phyloP scores from a whole-genome alignment of 2,113 vertebrate species.

The Poecile atricapillus region DNA sequence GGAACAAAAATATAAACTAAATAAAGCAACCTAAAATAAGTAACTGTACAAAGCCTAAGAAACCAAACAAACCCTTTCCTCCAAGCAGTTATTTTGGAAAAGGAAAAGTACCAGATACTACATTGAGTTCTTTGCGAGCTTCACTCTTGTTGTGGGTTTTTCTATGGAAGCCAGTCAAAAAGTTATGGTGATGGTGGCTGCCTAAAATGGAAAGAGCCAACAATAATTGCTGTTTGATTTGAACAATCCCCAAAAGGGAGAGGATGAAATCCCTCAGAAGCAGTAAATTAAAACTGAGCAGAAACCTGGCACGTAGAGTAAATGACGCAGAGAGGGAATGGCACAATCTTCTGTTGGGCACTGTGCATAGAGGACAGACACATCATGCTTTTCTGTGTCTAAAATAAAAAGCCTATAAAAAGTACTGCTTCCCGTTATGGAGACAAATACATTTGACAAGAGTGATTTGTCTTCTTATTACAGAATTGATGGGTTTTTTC shows the following conservation, averaged over 20 bases:
- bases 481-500: not conserved
- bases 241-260: not conserved
- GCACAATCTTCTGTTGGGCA: slow-evolving; percentile 15
- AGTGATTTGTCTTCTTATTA: slow-evolving; percentile 13
- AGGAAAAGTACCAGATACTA: slow-evolving; percentile 16
- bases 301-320: not conserved
- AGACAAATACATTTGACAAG: slow-evolving; percentile 24
- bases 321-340: slow-evolving; percentile 13
- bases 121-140: not conserved
- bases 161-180: not conserved
- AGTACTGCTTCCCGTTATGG: slow-evolving; percentile 35
- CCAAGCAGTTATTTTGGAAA: slow-evolving; percentile 5
- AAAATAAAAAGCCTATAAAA: slow-evolving; percentile 54
- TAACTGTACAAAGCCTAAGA: slow-evolving; percentile 48
- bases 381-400: slow-evolving; percentile 15
- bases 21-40: slow-evolving; percentile 26
- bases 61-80: slow-evolving; percentile 44
- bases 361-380: not conserved
- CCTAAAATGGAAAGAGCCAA: slow-evolving; percentile 37
- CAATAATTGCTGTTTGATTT: not conserved
- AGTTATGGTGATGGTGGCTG: not conserved
- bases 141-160: not conserved
- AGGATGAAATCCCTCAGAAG: slow-evolving; percentile 21
- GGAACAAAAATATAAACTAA: slow-evolving; percentile 38
- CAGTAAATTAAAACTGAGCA: slow-evolving; percentile 42